A percentile compares a stretch with the other conserved stretches of the same genome.
phyloP scores from a whole-genome alignment of 2,888 invertebrate genomes.

The Pyrrhosoma nymphula region DNA sequence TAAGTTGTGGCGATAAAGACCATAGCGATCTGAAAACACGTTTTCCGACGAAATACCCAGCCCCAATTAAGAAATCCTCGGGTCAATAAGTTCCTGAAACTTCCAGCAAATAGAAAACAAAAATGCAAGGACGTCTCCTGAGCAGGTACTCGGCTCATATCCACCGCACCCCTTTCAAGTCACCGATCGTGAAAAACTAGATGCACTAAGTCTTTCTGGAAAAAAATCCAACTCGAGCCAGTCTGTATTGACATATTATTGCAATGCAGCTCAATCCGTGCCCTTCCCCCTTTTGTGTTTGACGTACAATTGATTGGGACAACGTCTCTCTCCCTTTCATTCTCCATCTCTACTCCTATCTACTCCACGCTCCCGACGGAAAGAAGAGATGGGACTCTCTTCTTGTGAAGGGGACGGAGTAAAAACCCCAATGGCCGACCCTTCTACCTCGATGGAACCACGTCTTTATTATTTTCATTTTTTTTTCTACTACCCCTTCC shows the following conservation, averaged over 20 bases:
- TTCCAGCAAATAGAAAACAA: not conserved
- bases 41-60: too few species aligned
- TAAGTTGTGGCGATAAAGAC: too few species aligned
- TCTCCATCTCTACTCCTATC: not conserved
- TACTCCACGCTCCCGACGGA: not conserved
- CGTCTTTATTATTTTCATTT: not conserved
- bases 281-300: conserved; percentile 33
- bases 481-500: not conserved
- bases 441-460: conserved; percentile 47
- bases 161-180: not conserved
- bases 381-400: not conserved
- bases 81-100: not conserved
- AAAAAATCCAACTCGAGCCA: not conserved
- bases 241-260: conserved; percentile 34
- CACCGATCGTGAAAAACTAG: not conserved
- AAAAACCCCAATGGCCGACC: conserved; percentile 11
- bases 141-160: not conserved
- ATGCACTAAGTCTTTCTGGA: not conserved
- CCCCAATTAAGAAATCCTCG: too few species aligned
- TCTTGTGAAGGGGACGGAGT: not conserved
- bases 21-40: too few species aligned
- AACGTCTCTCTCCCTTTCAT: not conserved
- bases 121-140: not conserved
- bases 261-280: not conserved
- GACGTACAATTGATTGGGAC: conserved; percentile 19